A percentile compares a stretch with the other conserved stretches of the same genome.
phyloP scores from a whole-genome alignment of 2,113 vertebrate genomes.

The Eleginops maclovinus region DNA sequence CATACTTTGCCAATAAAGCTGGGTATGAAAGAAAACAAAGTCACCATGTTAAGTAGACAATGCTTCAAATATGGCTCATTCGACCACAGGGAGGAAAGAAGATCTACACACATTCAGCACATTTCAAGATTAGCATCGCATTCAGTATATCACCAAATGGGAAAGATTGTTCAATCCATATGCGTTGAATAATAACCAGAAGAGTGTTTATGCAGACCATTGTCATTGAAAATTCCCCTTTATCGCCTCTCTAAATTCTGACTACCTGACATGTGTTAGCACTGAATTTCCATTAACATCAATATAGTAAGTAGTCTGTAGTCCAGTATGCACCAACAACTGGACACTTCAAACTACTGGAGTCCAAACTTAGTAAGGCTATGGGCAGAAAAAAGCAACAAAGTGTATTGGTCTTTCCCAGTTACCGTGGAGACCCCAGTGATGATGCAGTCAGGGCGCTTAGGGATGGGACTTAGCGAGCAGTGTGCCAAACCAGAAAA shows the following conservation, averaged over 20 bases:
- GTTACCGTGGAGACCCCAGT: conserved; percentile 52
- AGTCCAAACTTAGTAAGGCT: background rate
- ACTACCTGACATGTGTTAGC: background rate
- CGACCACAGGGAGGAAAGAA: too few relatives aligned
- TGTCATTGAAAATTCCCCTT: too few relatives aligned
- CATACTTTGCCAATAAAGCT: too few relatives aligned
- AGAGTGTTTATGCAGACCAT: too few relatives aligned
- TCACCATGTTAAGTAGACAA: too few relatives aligned
- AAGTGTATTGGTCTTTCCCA: background rate
- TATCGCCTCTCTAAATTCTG: background rate
- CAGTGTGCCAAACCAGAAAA: conserved; percentile 73
- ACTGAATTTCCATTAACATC: background rate
- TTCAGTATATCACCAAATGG: too few relatives aligned
- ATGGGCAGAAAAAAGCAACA: conserved; percentile 1
- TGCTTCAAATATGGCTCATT: too few relatives aligned
- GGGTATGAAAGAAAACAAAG: too few relatives aligned
- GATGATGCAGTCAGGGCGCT: conserved; percentile 54
- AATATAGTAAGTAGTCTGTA: background rate
- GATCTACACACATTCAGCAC: too few relatives aligned
- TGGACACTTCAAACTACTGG: background rate
- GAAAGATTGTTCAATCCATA: too few relatives aligned
- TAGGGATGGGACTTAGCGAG: conserved; percentile 64
- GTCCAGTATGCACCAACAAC: conserved; percentile 4
- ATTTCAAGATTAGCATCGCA: too few relatives aligned
- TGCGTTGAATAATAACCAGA: too few relatives aligned